These are phyloP conservation scores for Mustelus asterias DNA, from an alignment of 2,113 vertebrate genomes.

Conservation along the genomic window DNA sequence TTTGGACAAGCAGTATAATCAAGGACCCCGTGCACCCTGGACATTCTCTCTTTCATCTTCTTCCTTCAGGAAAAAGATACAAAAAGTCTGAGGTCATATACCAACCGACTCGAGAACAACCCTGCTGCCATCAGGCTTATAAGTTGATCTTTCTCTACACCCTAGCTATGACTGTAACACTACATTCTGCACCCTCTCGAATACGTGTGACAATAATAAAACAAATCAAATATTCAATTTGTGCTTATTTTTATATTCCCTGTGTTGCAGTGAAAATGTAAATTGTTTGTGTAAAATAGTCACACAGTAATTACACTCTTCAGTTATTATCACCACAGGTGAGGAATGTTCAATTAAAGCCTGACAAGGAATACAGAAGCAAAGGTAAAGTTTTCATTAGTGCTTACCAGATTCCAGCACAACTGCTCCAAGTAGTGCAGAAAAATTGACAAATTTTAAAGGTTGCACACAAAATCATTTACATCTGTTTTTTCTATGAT, in stretches of 20 bases:
- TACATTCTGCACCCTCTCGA: too few relatives aligned
- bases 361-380: background rate
- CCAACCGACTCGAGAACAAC: too few relatives aligned
- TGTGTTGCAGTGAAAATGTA: background rate
- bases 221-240: background rate
- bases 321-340: background rate
- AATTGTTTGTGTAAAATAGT: background rate
- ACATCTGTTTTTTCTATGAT: background rate
- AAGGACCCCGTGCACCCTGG: too few relatives aligned
- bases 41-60: too few relatives aligned
- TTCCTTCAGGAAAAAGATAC: too few relatives aligned
- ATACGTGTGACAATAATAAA: too few relatives aligned
- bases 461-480: background rate
- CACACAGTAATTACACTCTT: background rate
- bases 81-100: too few relatives aligned
- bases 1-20: too few relatives aligned
- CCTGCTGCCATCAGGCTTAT: too few relatives aligned
- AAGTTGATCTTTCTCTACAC: too few relatives aligned
- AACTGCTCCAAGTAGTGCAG: background rate
- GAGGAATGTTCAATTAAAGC: background rate
- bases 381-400: background rate
- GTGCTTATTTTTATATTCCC: background rate
- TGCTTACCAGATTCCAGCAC: background rate
- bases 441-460: background rate
- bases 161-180: too few relatives aligned